Percentiles rank a stretch among this genome's conserved stretches.
Evolutionary conservation across 1,140 invertebrate species (phyloP).

Genomic region (Lithobius niger): DNA sequence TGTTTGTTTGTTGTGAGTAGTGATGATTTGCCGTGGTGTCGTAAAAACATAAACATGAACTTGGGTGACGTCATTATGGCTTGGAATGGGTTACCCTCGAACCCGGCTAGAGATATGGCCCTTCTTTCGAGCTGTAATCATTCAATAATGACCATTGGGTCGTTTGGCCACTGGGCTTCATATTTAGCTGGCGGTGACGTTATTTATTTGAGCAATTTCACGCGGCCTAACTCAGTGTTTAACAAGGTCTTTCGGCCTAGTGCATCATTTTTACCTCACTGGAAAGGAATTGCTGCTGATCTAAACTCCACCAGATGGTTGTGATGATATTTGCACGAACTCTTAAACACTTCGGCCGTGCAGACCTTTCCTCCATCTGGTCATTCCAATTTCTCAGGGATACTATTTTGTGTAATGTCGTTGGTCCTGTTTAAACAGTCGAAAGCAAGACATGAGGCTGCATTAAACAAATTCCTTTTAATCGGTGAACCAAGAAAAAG

Average conservation of each 20-base stretch:
- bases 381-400: too few species aligned
- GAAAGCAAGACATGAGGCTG: too few species aligned
- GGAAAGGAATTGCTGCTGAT: background rate
- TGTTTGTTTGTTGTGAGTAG: conserved; percentile 44
- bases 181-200: conserved; percentile 45
- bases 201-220: conserved; percentile 26
- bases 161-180: conserved; percentile 39
- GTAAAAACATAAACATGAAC: conserved; percentile 17
- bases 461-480: too few species aligned
- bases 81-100: background rate
- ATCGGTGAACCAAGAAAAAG: too few species aligned
- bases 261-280: conserved; percentile 5
- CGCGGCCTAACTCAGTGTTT: background rate
- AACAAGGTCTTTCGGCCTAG: background rate
- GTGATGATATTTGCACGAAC: too few species aligned
- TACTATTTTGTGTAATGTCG: too few species aligned
- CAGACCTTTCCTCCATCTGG: too few species aligned
- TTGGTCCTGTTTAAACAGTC: too few species aligned
- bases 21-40: conserved; percentile 47
- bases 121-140: conserved; percentile 24
- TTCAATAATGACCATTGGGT: conserved; percentile 25
- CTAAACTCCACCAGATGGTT: too few species aligned
- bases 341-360: too few species aligned
- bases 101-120: conserved; percentile 34
- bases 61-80: background rate